A percentile compares a stretch with the other conserved stretches of the same genome.
These are phyloP conservation scores for Microcebus griseorufus DNA, from an alignment of 2,113 vertebrate species.

Conservation along the genomic window DNA sequence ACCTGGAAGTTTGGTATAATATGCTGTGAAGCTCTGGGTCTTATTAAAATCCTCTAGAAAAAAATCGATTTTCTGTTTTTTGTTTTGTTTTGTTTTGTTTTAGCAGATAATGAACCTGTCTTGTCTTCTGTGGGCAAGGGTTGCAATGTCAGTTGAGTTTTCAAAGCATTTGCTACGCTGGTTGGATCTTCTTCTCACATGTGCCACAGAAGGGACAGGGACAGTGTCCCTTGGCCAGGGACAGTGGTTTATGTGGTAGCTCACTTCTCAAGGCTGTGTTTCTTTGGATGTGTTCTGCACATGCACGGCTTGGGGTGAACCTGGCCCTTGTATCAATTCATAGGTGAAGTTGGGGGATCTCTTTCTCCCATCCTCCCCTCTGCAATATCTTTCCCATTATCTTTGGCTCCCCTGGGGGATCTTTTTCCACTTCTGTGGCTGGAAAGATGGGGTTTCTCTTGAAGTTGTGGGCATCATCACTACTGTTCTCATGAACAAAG, in stretches of 20 bases:
- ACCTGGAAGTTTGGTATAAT: background rate
- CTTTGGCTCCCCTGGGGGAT: background rate
- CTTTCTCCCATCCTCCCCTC: background rate
- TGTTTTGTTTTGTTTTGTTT: background rate
- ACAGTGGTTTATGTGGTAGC: too few species aligned
- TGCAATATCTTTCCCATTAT: background rate
- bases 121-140: background rate
- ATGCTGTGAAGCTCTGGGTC: background rate
- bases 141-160: background rate
- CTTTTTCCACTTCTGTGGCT: background rate
- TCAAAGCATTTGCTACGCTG: background rate
- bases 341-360: background rate
- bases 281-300: background rate
- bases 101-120: background rate
- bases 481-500: background rate
- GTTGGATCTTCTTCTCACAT: background rate
- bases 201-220: background rate
- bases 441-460: background rate
- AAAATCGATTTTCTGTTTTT: background rate
- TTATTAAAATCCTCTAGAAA: background rate
- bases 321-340: background rate
- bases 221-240: background rate
- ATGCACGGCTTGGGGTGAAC: background rate
- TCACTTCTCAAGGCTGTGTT: background rate
- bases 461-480: background rate